Conservation (phyloP, 2,113 vertebrate species). For the Campylorhamphus procurvoides region DNA sequence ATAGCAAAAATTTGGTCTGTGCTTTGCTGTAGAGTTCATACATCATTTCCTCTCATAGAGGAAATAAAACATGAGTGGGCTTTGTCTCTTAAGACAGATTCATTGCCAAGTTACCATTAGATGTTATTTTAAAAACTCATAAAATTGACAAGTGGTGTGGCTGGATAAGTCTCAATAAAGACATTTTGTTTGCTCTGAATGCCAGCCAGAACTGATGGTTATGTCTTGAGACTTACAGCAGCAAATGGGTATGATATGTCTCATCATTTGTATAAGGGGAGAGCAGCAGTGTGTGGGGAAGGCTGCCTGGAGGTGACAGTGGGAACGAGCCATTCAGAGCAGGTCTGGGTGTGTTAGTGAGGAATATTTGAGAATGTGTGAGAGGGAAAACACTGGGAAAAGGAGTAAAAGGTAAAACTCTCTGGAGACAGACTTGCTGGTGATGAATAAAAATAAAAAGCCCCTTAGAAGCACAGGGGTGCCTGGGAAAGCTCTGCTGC, state of each 20-base stretch:
- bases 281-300: not conserved
- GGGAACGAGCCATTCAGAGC: not conserved
- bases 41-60: not conserved
- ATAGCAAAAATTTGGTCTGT: not conserved
- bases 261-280: not conserved
- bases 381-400: not conserved
- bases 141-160: not conserved
- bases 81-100: not conserved
- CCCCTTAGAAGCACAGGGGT: not conserved
- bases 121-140: conserved; percentile 26
- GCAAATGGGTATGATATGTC: not conserved
- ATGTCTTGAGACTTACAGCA: not conserved
- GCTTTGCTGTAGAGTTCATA: not conserved
- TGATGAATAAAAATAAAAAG: not conserved
- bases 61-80: not conserved
- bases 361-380: fast-evolving
- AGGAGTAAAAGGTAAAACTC: not conserved
- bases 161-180: not conserved
- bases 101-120: not conserved
- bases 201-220: not conserved
- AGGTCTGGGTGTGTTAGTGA: fast-evolving
- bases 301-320: not conserved
- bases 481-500: not conserved
- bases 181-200: not conserved
- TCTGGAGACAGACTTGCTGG: not conserved